Percentiles rank a stretch among this genome's conserved stretches.
These are phyloP conservation scores for Emydocephalus ijimae DNA, from an alignment of 2,113 vertebrate genomes.

Conservation along the genomic window DNA sequence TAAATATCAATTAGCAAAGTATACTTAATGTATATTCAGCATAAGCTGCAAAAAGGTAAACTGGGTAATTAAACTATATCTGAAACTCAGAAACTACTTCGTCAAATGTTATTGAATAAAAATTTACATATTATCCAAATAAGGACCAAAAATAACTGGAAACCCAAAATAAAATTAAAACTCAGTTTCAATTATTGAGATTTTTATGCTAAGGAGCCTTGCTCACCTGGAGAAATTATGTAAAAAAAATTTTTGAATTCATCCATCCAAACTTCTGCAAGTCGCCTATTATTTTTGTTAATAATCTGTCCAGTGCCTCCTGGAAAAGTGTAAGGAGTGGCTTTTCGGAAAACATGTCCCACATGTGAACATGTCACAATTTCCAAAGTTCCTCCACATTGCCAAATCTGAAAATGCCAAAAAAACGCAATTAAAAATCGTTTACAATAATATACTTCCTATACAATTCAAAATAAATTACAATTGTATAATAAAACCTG, in stretches of 20 bases:
- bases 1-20: neutral
- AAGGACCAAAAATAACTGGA: neutral
- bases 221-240: slow-evolving; percentile 96
- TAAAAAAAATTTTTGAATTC: slow-evolving; percentile 99
- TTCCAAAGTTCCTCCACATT: slow-evolving; percentile 95
- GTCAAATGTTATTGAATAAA: neutral
- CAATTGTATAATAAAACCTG: neutral
- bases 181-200: neutral
- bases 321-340: slow-evolving; percentile 96
- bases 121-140: neutral
- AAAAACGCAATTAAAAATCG: neutral
- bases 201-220: slow-evolving; percentile 22
- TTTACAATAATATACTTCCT: neutral
- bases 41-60: neutral
- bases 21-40: neutral
- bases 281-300: slow-evolving; percentile 97
- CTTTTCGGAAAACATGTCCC: slow-evolving; percentile 97
- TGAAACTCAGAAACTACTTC: neutral
- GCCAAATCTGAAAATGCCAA: slow-evolving; percentile 85
- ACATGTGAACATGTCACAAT: slow-evolving; percentile 98
- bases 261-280: slow-evolving; percentile 99
- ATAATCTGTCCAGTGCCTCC: slow-evolving; percentile 98
- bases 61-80: neutral
- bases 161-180: neutral
- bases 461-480: neutral